Conservation (phyloP, 2,888 invertebrate species). For the Drosophila infuscata region DNA sequence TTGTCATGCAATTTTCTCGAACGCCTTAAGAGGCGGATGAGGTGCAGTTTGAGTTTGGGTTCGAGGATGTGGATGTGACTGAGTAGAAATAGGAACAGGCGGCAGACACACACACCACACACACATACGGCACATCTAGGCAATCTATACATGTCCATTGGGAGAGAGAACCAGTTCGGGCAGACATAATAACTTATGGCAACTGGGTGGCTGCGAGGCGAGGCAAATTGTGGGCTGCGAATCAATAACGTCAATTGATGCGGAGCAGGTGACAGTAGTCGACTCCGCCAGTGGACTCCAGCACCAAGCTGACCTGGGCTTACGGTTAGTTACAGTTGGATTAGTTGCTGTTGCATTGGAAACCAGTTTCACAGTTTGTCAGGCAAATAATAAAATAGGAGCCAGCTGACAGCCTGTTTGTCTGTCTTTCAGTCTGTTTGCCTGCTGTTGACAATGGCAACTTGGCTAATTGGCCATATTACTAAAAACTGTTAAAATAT, state of each 20-base stretch:
- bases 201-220: constrained; percentile 63
- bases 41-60: constrained; percentile 14
- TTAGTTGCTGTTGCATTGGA: constrained; percentile 34
- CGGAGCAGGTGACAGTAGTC: constrained; percentile 66
- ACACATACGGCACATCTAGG: constrained; percentile 51
- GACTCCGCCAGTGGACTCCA: neutral
- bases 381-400: constrained; percentile 43
- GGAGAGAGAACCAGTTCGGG: constrained; percentile 61
- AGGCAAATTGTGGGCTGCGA: constrained; percentile 72
- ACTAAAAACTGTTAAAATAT: constrained; percentile 72
- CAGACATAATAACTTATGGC: constrained; percentile 78
- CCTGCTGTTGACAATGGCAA: constrained; percentile 49
- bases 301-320: constrained; percentile 39
- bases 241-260: constrained; percentile 75
- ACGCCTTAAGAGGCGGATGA: constrained; percentile 67
- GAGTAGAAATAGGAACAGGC: constrained; percentile 31
- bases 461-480: constrained; percentile 63
- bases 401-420: constrained; percentile 18
- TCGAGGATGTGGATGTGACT: constrained; percentile 1
- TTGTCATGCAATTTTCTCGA: constrained; percentile 77
- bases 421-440: constrained; percentile 17
- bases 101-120: neutral
- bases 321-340: constrained; percentile 68
- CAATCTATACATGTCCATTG: constrained; percentile 70
- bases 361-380: constrained; percentile 57